Evolutionary conservation across 2,113 vertebrate genomes (phyloP), one percentile per base, ranked within the genome.

Genomic region (Motacilla alba): DNA sequence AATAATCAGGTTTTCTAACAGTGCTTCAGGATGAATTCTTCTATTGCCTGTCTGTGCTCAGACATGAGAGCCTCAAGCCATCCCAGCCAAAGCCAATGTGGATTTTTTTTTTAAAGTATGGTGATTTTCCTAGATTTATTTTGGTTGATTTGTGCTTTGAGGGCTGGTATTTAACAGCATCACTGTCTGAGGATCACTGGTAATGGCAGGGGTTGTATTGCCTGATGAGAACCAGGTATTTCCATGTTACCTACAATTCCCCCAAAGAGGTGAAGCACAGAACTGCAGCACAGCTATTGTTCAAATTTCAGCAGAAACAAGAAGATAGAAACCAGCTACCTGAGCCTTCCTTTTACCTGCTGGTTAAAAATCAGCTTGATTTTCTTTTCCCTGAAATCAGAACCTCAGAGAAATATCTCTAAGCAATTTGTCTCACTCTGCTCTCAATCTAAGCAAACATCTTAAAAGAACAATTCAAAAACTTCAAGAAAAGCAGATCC

Each of bases 201-300:
- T 94, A 90, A 94, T 97, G 95, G 30, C 1, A 86, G 95, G 49
- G 91, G 39, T 93, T 59, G 4, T 37, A 37, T 58, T 96, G 76
- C 92, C 83, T 94, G 62, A 77, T 44, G 49, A 88, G 93, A 89
- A 91, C 52, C 90, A 94, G 96, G 83, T 58, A 91, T 86, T 64
- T 64, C 75, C 70, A 28, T 62, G 41, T 39, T 90, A 68, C 30
- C 19, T 52, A 11, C 75, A 87, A 7, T 83, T 58, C 74, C 49
- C 89, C 60, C 59, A 14, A 27, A 46, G 83, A 69, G 46, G 16
- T 50, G 81, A 56, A 27, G 55, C 68, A 28, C 43, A 35, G 13
- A 92, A 47, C 46, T 69, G 21, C 74, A 67, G 83, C 62, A 39
- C 62, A 67, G n/a, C 26, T 68, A 4, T 49, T 90, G 76, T 77